Base-by-base conservation (phyloP, 2,113 vertebrate genomes). In the Gymnarchus niloticus region DNA sequence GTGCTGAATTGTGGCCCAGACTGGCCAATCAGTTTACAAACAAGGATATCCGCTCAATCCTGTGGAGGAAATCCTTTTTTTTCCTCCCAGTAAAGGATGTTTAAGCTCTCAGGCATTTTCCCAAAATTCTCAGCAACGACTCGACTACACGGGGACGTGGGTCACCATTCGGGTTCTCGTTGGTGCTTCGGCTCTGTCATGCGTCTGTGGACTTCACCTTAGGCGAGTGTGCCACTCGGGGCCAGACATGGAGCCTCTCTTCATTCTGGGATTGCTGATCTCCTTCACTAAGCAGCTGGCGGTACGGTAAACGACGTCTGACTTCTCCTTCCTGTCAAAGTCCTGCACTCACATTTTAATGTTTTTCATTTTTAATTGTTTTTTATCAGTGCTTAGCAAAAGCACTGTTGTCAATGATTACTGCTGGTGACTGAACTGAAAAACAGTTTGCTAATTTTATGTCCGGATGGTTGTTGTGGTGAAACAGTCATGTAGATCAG, bases 1-100 rank as follows among this genome's bases (percentile, higher is more conserved):
- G 80, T 54, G 51, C 51, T 54, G 28, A 82, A 23, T 49, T 3
- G 23, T 3, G 21, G 49, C n/a, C n/a, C n/a, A n/a, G n/a, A n/a
- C n/a, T n/a, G 49, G 14, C 80, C 80, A 23, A 85, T 89, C 90
- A 89, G 86, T 88, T 90, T 87, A 90, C 85, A 85, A 86, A 56
- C 83, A 81, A 80, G 59, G 84, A 89, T 86, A 87, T 91, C 89
- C 89, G 77, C 76, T 49, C 82, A 92, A 95, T 95, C 94, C 44
- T 91, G 91, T 91, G 91, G 90, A 95, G 96, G 96, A 96, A 96
- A 96, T 96, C 95, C 93, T 93, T 93, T 90, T 88, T 88, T 86
- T 92, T 96, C 95, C 6, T 95, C 92, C 93, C 94, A 90, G 23
- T 23, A 94, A 92, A 91, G 92, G 89, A 90, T 91, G 17, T 81